Conservation (phyloP, 2,113 vertebrate genomes). For the Sebastes schlegelii region DNA sequence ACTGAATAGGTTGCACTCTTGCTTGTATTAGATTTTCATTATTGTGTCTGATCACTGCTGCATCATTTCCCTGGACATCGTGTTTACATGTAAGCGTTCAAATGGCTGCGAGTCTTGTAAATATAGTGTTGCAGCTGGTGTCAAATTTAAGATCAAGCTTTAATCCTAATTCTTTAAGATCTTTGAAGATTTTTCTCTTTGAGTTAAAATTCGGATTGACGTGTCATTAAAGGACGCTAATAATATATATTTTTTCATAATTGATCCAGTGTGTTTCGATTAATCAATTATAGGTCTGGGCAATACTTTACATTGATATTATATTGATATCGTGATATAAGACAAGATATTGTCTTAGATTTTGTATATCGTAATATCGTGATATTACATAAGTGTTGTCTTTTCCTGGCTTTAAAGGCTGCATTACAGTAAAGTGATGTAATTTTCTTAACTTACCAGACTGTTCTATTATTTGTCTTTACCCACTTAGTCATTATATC, state of each 20-base stretch:
- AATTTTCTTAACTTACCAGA: too few species aligned
- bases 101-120: neutral
- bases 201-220: neutral
- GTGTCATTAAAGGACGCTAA: neutral
- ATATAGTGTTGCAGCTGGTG: neutral
- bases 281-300: too few species aligned
- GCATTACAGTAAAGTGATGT: too few species aligned
- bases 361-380: too few species aligned
- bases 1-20: neutral
- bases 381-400: too few species aligned
- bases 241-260: neutral
- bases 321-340: too few species aligned
- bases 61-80: neutral
- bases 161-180: slow-evolving; percentile 8
- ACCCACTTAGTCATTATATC: too few species aligned
- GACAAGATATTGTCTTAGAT: too few species aligned
- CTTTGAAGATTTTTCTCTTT: slow-evolving; percentile 6
- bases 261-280: neutral
- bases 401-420: too few species aligned
- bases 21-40: neutral
- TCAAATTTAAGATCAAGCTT: neutral
- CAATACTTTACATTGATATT: too few species aligned
- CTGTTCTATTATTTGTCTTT: too few species aligned
- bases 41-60: neutral
- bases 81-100: neutral